Evolutionary conservation across 1,140 invertebrate genomes (phyloP).

Genomic region (Papilio xuthus): DNA sequence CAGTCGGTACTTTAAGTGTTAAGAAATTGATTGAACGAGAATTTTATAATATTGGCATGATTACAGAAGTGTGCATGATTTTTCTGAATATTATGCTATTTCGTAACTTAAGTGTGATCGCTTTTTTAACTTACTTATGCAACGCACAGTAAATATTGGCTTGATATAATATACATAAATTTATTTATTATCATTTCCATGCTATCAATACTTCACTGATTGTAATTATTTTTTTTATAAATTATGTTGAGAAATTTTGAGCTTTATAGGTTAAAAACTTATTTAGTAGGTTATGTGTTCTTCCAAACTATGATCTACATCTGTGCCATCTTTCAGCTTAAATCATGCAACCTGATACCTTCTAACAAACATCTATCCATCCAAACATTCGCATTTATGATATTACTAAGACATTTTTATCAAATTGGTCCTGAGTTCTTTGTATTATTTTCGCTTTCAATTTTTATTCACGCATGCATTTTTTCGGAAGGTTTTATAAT

Average conservation of each 20-base stretch:
- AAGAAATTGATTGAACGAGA: neutral
- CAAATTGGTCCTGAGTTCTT: too few relatives aligned
- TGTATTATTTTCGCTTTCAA: neutral
- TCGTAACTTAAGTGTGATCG: neutral
- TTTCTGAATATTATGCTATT: neutral
- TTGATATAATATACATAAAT: neutral
- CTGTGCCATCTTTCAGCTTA: too few relatives aligned
- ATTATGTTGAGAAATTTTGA: neutral
- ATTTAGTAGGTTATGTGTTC: too few relatives aligned
- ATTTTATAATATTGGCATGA: neutral
- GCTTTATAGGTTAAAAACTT: too few relatives aligned
- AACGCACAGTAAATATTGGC: neutral
- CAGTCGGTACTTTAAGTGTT: neutral
- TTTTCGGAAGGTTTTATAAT: constrained; percentile 36
- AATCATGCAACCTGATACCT: too few relatives aligned
- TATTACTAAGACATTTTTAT: too few relatives aligned
- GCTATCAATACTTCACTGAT: neutral
- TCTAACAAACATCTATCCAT: too few relatives aligned
- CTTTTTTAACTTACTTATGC: neutral
- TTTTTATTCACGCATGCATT: constrained; percentile 39
- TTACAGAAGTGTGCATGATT: neutral
- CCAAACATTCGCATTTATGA: too few relatives aligned
- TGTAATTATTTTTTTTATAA: neutral
- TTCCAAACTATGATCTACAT: too few relatives aligned
- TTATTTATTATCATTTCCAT: neutral